Conservation (phyloP, 2,888 invertebrate species). For the Perithous albicinctus region DNA sequence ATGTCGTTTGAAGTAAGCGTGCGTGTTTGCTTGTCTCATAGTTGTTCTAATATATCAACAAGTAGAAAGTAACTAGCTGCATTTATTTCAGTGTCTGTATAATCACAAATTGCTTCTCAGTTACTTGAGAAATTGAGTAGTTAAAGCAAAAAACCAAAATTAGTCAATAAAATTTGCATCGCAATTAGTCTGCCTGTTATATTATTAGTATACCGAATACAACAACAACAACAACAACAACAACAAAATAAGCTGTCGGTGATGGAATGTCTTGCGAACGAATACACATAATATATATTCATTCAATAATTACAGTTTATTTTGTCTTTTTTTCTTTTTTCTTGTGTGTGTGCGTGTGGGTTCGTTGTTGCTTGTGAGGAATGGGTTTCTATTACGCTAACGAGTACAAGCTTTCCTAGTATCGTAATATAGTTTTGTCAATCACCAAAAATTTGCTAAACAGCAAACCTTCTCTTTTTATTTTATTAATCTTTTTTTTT, state of each 20-base stretch:
- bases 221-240: too few relatives aligned
- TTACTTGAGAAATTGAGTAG: slow-evolving; percentile 9
- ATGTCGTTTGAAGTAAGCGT: slow-evolving; percentile 70
- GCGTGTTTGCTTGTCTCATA: slow-evolving; percentile 48
- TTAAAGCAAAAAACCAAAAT: slow-evolving; percentile 62
- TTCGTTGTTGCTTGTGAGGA: slow-evolving; percentile 68
- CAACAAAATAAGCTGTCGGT: slow-evolving; percentile 71
- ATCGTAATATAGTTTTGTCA: background rate
- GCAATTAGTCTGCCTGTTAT: slow-evolving; percentile 74
- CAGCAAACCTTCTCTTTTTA: background rate
- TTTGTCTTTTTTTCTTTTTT: slow-evolving; percentile 56
- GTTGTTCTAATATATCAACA: slow-evolving; percentile 38
- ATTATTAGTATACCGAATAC: too few relatives aligned
- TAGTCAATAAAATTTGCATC: slow-evolving; percentile 69
- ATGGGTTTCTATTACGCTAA: slow-evolving; percentile 70
- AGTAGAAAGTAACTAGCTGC: slow-evolving; percentile 37
- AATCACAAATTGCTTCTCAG: slow-evolving; percentile 13
- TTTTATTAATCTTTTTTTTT: background rate
- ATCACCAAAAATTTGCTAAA: background rate
- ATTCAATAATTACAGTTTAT: slow-evolving; percentile 65
- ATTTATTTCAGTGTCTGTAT: slow-evolving; percentile 31
- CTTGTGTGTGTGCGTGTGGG: slow-evolving; percentile 45
- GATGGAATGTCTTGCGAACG: slow-evolving; percentile 78
- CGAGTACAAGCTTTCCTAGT: slow-evolving; percentile 28
- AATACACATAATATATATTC: slow-evolving; percentile 64